Percentiles rank a stretch among this genome's conserved stretches.
phyloP scores from a whole-genome alignment of 2,797 vertebrate genomes.

The Poeciliopsis infans region DNA sequence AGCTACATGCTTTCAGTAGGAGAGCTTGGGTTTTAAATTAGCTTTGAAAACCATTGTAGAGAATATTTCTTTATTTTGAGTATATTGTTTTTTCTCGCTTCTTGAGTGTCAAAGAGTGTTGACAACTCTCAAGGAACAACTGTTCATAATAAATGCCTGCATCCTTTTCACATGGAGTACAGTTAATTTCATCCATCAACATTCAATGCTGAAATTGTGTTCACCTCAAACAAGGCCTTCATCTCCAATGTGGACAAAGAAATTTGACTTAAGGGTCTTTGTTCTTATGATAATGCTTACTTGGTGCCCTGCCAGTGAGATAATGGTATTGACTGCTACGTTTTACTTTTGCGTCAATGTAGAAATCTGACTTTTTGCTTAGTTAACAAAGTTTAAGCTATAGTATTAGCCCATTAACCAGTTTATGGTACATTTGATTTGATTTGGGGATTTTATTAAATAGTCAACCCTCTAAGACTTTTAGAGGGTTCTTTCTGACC shows the following conservation, averaged over 20 bases:
- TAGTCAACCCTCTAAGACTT: background rate
- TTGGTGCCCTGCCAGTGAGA: background rate
- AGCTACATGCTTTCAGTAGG: background rate
- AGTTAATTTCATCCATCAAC: background rate
- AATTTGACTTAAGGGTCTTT: background rate
- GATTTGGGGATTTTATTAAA: background rate
- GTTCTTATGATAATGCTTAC: background rate
- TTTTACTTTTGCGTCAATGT: conserved; percentile 4
- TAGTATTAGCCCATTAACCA: background rate
- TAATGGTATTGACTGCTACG: background rate
- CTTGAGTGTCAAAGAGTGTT: background rate
- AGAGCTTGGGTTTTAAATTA: background rate
- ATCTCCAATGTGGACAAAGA: background rate
- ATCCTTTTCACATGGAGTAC: background rate
- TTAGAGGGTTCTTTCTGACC: background rate
- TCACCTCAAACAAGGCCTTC: background rate
- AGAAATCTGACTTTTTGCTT: conserved; percentile 1
- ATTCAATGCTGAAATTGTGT: background rate
- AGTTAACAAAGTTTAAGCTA: background rate
- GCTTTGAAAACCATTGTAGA: background rate
- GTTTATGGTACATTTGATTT: background rate
- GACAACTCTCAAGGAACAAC: background rate
- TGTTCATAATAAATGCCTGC: background rate
- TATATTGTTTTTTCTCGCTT: background rate
- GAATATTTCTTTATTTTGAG: too few species aligned